phyloP scores from a whole-genome alignment of 1,140 invertebrate species.

The Panagrolaimus sp. region DNA sequence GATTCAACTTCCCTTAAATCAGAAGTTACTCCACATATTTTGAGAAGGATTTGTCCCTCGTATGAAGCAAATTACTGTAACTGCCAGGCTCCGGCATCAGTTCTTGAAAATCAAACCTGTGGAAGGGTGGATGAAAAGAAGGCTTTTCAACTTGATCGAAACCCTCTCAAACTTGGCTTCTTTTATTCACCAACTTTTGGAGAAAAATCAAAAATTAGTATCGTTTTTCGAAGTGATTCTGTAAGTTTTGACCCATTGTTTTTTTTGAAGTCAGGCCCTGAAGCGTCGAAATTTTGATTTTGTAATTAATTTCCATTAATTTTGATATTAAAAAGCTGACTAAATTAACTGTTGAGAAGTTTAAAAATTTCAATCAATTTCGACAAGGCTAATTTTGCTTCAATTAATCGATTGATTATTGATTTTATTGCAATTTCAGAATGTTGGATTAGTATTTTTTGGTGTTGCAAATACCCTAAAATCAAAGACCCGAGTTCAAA shows the following conservation, averaged over 20 bases:
- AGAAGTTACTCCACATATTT: conserved; percentile 1
- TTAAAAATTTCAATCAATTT: too few species aligned
- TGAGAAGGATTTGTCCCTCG: conserved; percentile 15
- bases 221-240: conserved; percentile 19
- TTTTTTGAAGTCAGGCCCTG: neutral
- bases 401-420: too few species aligned
- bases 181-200: conserved; percentile 13
- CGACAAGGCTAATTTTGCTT: too few species aligned
- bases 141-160: conserved; percentile 6
- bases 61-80: conserved; percentile 24
- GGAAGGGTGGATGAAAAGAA: neutral
- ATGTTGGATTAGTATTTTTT: conserved; percentile 14
- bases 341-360: too few species aligned
- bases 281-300: neutral
- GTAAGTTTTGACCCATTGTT: neutral
- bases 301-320: too few species aligned
- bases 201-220: neutral
- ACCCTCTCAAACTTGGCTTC: neutral
- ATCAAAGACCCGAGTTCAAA: neutral
- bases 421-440: neutral
- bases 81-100: conserved; percentile 5
- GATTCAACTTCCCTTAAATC: neutral
- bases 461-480: neutral
- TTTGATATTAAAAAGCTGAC: too few species aligned
- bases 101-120: neutral